Evolutionary conservation across 2,888 invertebrate species (phyloP).

Genomic region (Eudemis profundana): DNA sequence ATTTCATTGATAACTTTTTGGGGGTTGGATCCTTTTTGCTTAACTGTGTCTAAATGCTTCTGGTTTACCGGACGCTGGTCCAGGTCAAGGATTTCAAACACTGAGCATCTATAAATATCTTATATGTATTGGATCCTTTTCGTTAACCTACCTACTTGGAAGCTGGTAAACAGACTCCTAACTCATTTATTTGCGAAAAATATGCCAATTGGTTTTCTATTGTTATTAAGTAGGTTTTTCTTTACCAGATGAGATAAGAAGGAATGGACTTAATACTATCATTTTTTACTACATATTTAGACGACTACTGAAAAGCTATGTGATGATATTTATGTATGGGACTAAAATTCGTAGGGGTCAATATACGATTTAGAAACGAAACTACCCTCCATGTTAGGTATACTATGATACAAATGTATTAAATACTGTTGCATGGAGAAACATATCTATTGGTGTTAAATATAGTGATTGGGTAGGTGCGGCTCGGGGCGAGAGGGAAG

Average conservation of each 20-base stretch:
- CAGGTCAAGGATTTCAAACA: too few species aligned
- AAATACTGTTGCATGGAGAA: slow-evolving; percentile 43
- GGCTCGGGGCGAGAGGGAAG: not conserved
- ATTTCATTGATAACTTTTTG: too few species aligned
- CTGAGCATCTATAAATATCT: too few species aligned
- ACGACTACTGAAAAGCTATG: slow-evolving; percentile 10
- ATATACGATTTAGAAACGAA: slow-evolving; percentile 22
- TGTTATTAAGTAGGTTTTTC: too few species aligned
- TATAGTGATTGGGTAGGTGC: slow-evolving; percentile 14
- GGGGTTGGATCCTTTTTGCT: too few species aligned
- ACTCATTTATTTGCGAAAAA: too few species aligned
- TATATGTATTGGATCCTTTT: too few species aligned
- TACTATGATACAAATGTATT: slow-evolving; percentile 20
- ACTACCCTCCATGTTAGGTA: slow-evolving; percentile 25
- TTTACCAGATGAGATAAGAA: not conserved
- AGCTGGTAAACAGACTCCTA: too few species aligned
- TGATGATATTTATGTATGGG: slow-evolving; percentile 27
- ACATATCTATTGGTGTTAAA: slow-evolving; percentile 50
- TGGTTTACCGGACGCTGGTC: too few species aligned
- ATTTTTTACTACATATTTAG: slow-evolving; percentile 2
- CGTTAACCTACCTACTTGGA: too few species aligned
- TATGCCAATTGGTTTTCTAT: too few species aligned
- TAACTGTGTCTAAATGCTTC: too few species aligned
- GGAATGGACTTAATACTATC: not conserved
- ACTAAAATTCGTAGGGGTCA: slow-evolving; percentile 39